Base-by-base conservation (phyloP, 2,888 invertebrate genomes). In the Carterocephalus palaemon region DNA sequence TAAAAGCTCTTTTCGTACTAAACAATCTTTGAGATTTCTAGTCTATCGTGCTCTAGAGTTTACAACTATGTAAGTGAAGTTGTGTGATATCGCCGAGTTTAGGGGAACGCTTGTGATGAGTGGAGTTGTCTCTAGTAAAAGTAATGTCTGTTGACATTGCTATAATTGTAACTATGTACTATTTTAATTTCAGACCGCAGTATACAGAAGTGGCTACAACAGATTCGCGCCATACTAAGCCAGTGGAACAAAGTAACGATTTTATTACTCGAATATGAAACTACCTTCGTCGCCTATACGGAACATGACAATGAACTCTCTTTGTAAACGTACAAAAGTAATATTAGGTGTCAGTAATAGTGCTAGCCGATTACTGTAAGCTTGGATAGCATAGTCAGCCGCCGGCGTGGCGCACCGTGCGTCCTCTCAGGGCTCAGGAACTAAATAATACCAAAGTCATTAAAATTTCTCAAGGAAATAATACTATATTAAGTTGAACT, bases 191-290 rank as follows among this genome's bases (percentile, higher is more conserved):
- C 89, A 96, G 96, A 94, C 96, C 74, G 95, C 96, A 60, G 94
- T 96, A 67, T 96, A 96, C 87, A 92, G 96, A 88, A 94, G 96
- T 84, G 94, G 95, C 65, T 96, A 95, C 91, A 96, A 96, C 90
- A 92, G 96, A 88, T 97, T 96, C 88, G 92, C 96, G 84, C 96
- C 96, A 70, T 97, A 97, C 87, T 97, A 84, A 81, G 74, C 76
- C 77, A 79, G 75, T 78, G 79, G 75, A 81, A 71, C 74, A 70
- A 70, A 62, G 56, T 60, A 70, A 69, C 65, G 62, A 74, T 68
- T 66, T 67, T 70, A 75, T 67, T 67, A 76, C 85, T 85, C 83
- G 83, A 85, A 85, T 83, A 82, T 70, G 66, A 67, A 75, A 67
- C 62, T 70, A 77, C 66, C 74, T 73, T 73, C 67, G 69, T 73